Base-by-base conservation (phyloP, 2,888 invertebrate genomes). In the Napeogenes sylphis region DNA sequence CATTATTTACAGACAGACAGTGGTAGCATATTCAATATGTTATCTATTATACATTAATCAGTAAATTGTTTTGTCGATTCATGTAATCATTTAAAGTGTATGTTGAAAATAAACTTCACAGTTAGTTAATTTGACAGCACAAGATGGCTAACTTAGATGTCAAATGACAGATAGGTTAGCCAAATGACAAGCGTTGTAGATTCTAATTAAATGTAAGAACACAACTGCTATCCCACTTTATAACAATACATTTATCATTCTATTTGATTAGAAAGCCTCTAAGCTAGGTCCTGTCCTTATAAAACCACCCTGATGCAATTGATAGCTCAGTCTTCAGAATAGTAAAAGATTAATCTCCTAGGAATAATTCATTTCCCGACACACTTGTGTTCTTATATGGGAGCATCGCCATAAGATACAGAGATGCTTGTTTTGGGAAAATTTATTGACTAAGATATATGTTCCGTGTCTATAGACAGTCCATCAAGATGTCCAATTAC, bases 1-100 rank as follows among this genome's bases (percentile, higher is more conserved):
- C 78, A 81, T 80, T 81, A 78, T 76, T 79, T 70, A 77, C 80
- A 78, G 78, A 77, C 80, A 78, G 78, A 76, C 80, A 76, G 71
- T 72, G 70, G 74, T 69, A 70, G 71, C 70, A 65, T 64, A 71
- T 73, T 72, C 72, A 70, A 73, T 74, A 73, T 70, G 71, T 72
- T 69, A 75, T 73, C 72, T 65, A 62, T 63, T 68, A 59, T 59
- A 64, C 72, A 75, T 75, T 73, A 73, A 74, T 75, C 73, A 71
- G 67, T 70, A 68, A 65, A 70, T 69, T 64, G 55, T 56, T 62
- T 55, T 8, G 59, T 60, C 51, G 32, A 55, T 53, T 35, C 55
- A 58, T 21, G n/a, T 45, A 12, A 30, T 51, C 0, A 30, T 51
- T 30, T 51, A 51, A 10, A 51, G 4, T 21, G 47, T 47, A 14